Conservation (phyloP, 1,140 invertebrate genomes). For the Acyrthosiphon pisum region DNA sequence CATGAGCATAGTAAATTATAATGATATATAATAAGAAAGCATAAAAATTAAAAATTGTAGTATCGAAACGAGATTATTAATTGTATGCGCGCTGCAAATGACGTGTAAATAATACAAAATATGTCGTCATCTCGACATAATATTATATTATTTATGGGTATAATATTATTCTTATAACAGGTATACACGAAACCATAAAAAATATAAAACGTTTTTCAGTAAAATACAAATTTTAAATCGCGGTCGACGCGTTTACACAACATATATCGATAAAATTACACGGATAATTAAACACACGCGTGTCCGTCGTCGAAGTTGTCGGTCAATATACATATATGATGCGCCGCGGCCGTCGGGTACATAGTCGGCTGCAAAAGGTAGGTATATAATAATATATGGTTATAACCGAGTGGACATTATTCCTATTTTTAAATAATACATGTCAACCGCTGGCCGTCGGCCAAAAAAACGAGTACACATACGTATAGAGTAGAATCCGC, state of each 20-base stretch:
- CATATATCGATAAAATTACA: background rate
- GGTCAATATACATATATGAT: slow-evolving; percentile 2
- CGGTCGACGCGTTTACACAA: background rate
- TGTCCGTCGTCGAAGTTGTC: background rate
- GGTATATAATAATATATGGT: slow-evolving; percentile 8
- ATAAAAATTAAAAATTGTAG: background rate
- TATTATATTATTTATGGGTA: background rate
- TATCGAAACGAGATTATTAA: background rate
- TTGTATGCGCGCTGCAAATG: background rate
- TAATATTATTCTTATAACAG: background rate
- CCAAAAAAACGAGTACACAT: background rate
- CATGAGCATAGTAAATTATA: background rate
- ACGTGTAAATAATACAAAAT: background rate
- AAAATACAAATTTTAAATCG: background rate
- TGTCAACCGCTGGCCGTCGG: slow-evolving; percentile 21
- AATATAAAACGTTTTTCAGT: background rate
- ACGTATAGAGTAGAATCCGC: background rate
- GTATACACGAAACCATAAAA: background rate
- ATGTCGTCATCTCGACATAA: background rate
- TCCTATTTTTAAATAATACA: slow-evolving; percentile 50
- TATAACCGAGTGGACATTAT: slow-evolving; percentile 27
- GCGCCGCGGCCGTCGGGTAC: background rate
- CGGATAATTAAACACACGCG: slow-evolving; percentile 8
- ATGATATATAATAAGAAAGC: background rate
- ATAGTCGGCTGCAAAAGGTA: background rate